These are phyloP conservation scores for Ageneiosus marmoratus DNA, from an alignment of 2,113 vertebrate genomes.

Conservation along the genomic window DNA sequence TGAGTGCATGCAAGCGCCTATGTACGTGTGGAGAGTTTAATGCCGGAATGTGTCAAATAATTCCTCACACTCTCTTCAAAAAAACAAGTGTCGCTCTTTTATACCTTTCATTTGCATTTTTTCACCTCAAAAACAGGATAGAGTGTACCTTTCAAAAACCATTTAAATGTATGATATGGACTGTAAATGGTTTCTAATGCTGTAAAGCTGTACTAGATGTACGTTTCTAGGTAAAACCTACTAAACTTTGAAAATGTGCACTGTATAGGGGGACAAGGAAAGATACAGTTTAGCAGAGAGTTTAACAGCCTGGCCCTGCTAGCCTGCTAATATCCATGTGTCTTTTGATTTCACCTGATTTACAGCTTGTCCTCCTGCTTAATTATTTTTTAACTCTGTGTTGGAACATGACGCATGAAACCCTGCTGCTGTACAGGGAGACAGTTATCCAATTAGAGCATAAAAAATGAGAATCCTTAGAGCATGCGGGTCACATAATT, in stretches of 20 bases:
- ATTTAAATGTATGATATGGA: neutral
- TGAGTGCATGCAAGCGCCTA: conserved; percentile 43
- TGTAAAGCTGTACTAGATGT: neutral
- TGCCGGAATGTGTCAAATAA: conserved; percentile 4
- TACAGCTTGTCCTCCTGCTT: conserved; percentile 72
- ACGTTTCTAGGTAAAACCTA: neutral
- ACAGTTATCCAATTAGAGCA: conserved; percentile 96
- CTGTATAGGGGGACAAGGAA: too few species aligned
- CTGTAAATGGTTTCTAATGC: neutral
- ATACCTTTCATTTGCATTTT: neutral
- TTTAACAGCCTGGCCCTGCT: neutral
- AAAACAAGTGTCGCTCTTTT: neutral
- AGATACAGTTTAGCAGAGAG: neutral
- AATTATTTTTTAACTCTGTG: conserved; percentile 72
- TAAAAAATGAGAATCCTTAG: conserved; percentile 98
- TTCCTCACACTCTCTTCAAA: neutral
- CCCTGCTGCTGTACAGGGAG: conserved; percentile 93
- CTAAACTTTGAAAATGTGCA: neutral
- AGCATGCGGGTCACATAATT: conserved; percentile 99
- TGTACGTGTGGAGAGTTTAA: conserved; percentile 3
- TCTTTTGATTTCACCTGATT: conserved; percentile 65
- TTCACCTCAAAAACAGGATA: neutral
- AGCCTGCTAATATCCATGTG: neutral
- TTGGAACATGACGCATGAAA: conserved; percentile 70
- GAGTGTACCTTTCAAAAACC: neutral